These are phyloP conservation scores for Glossophaga mutica DNA, from an alignment of 2,797 vertebrate species.

Conservation along the genomic window DNA sequence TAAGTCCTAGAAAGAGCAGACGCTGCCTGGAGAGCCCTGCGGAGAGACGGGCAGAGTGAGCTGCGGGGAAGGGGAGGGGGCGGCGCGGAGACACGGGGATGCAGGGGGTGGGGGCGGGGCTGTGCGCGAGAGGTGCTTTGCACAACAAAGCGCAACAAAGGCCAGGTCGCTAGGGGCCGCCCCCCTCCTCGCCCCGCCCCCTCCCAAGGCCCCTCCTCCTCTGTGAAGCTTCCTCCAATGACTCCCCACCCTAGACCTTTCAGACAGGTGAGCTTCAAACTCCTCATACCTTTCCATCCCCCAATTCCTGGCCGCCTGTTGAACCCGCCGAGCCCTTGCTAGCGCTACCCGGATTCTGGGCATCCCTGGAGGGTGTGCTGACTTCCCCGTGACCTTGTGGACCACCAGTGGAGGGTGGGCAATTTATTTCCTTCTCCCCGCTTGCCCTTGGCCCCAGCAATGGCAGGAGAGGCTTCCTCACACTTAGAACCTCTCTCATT, in stretches of 20 bases:
- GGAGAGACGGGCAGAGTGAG: not conserved
- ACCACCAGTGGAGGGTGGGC: not conserved
- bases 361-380: not conserved
- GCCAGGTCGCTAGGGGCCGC: slow-evolving; percentile 42
- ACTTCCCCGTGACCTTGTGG: not conserved
- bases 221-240: not conserved
- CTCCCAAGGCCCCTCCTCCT: not conserved
- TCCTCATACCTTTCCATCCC: not conserved
- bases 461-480: not conserved
- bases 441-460: not conserved
- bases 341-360: not conserved
- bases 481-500: not conserved
- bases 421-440: not conserved
- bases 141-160: slow-evolving; percentile 40
- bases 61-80: not conserved
- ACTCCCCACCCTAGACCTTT: not conserved
- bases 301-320: not conserved
- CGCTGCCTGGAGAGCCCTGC: not conserved
- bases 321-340: rapidly evolving
- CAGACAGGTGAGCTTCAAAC: not conserved
- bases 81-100: too few species aligned
- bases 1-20: not conserved
- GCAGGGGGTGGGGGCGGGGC: not conserved
- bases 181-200: not conserved
- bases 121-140: not conserved